Evolutionary conservation across 2,113 vertebrate genomes (phyloP).

Genomic region (Atlantisia rogersi): DNA sequence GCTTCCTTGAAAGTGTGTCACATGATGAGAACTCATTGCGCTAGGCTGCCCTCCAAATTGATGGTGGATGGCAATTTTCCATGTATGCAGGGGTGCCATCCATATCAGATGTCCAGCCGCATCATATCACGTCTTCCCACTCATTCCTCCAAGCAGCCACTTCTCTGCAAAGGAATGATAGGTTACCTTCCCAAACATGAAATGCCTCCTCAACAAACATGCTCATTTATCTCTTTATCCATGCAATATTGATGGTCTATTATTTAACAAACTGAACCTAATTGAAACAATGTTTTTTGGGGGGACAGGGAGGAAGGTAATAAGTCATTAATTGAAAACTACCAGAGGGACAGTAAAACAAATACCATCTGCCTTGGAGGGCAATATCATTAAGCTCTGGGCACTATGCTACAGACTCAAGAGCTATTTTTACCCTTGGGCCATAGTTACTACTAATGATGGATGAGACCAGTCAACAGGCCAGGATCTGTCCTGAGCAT

Average conservation of each 20-base stretch:
- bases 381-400: constrained; percentile 28
- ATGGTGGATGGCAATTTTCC: background rate
- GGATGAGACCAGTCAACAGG: constrained; percentile 25
- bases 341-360: constrained; percentile 5
- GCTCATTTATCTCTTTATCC: background rate
- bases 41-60: background rate
- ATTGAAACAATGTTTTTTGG: background rate
- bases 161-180: background rate
- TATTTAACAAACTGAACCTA: background rate
- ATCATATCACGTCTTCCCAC: background rate
- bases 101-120: background rate
- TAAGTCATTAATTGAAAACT: constrained; percentile 1
- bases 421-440: constrained; percentile 33
- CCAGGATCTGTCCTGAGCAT: background rate
- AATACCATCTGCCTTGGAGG: constrained; percentile 46
- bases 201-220: background rate
- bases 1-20: background rate
- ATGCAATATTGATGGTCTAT: background rate
- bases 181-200: background rate
- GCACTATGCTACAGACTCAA: background rate
- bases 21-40: background rate
- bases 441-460: background rate
- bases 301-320: background rate
- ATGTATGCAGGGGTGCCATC: background rate
- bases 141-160: background rate